These are phyloP conservation scores for Monopterus albus DNA, from an alignment of 2,113 vertebrate genomes.

Conservation along the genomic window DNA sequence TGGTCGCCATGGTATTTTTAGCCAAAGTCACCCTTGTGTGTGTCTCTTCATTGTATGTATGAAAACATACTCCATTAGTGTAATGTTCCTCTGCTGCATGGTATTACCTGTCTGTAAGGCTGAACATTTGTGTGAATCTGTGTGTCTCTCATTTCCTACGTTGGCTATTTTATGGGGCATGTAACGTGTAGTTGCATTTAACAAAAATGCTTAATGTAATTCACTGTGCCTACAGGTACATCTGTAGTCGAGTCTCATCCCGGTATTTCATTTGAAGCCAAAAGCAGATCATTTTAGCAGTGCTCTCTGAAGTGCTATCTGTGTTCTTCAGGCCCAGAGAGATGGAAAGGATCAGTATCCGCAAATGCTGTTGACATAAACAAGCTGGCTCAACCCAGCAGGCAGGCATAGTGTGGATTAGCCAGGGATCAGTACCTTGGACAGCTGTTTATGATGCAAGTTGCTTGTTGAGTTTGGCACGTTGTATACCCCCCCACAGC, in stretches of 20 bases:
- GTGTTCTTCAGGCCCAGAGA: constrained; percentile 43
- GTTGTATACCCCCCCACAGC: background rate
- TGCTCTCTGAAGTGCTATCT: constrained; percentile 15
- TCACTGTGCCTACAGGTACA: background rate
- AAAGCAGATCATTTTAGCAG: constrained; percentile 23
- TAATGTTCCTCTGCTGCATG: constrained; percentile 8
- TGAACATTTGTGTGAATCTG: background rate
- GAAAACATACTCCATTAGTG: too few species aligned
- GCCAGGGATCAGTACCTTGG: constrained; percentile 57
- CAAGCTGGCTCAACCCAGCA: constrained; percentile 45
- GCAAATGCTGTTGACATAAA: constrained; percentile 61
- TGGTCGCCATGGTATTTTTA: background rate
- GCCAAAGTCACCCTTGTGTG: background rate
- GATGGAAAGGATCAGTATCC: constrained; percentile 42
- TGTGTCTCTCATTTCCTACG: constrained; percentile 7
- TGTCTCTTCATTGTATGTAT: background rate
- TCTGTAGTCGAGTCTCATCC: background rate
- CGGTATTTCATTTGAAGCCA: constrained; percentile 24
- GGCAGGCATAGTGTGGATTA: constrained; percentile 51
- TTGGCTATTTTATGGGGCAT: background rate
- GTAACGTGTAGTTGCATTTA: constrained; percentile 21
- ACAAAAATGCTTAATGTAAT: constrained; percentile 6
- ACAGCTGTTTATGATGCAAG: constrained; percentile 49
- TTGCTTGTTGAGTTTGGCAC: constrained; percentile 20
- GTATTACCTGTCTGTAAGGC: constrained; percentile 1